These are phyloP conservation scores for Sardina pilchardus DNA, from an alignment of 2,113 vertebrate genomes.

Conservation along the genomic window DNA sequence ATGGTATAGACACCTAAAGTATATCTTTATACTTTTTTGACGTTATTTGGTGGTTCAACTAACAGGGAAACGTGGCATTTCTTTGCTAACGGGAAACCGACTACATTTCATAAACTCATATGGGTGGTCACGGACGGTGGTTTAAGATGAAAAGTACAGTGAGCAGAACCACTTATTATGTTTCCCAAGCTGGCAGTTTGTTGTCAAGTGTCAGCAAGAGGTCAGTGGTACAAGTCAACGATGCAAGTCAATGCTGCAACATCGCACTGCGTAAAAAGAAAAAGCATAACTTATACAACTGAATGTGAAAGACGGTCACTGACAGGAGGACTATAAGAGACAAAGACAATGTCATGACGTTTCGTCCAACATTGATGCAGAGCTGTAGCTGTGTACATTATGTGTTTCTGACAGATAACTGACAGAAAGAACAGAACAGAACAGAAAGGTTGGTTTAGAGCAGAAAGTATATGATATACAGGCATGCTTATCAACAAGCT, in stretches of 20 bases:
- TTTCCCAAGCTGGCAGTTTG: slow-evolving; percentile 62
- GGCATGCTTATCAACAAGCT: too few relatives aligned
- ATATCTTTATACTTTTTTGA: not conserved
- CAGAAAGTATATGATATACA: too few relatives aligned
- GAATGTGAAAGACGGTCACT: too few relatives aligned
- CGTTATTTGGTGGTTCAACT: not conserved
- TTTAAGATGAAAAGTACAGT: slow-evolving; percentile 39
- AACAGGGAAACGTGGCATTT: not conserved
- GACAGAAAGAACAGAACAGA: too few relatives aligned
- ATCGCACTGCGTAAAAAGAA: not conserved
- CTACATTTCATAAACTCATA: not conserved
- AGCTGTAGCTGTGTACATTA: not conserved
- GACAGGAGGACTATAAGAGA: too few relatives aligned
- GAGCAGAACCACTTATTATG: slow-evolving; percentile 52
- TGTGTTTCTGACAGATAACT: not conserved
- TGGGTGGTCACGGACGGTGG: not conserved
- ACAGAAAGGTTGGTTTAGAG: too few relatives aligned
- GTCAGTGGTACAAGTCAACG: too few relatives aligned
- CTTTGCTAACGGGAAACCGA: not conserved
- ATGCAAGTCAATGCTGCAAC: slow-evolving; percentile 19
- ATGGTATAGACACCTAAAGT: too few relatives aligned
- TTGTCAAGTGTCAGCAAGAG: slow-evolving; percentile 46
- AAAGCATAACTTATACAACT: not conserved
- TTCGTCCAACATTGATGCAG: not conserved
- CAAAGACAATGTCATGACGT: too few relatives aligned